These are phyloP conservation scores for Craniophora ligustri DNA, from an alignment of 2,888 invertebrate species.

Conservation along the genomic window DNA sequence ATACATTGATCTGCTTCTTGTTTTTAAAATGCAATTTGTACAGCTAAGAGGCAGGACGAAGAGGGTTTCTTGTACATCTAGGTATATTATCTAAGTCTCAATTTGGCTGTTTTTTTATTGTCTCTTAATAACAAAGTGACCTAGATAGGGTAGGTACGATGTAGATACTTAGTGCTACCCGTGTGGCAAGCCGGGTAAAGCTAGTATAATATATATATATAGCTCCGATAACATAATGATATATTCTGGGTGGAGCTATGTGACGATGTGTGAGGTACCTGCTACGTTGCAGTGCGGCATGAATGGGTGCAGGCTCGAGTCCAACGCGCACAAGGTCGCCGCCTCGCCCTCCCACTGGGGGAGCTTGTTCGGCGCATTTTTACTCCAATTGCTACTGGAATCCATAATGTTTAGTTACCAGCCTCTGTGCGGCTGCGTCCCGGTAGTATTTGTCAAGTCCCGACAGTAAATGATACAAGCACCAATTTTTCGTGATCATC, in stretches of 20 bases:
- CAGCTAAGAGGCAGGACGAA: constrained; percentile 9
- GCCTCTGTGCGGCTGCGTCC: constrained; percentile 42
- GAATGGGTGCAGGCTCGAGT: constrained; percentile 70
- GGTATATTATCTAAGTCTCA: no score
- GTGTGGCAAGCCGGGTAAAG: no score
- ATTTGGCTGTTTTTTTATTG: no score
- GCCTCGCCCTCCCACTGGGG: constrained; percentile 84
- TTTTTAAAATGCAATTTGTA: no score
- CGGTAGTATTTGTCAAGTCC: constrained; percentile 20
- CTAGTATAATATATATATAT: no score
- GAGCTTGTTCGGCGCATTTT: constrained; percentile 76
- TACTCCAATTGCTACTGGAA: constrained; percentile 87
- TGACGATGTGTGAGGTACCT: constrained; percentile 67
- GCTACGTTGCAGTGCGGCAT: constrained; percentile 69
- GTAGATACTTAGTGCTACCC: no score
- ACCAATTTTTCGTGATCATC: constrained; percentile 36
- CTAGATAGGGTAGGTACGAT: no score
- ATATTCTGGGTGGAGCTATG: constrained; percentile 9
- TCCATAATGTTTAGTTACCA: constrained; percentile 66
- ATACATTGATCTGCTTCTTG: constrained; percentile 24
- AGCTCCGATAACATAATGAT: no score
- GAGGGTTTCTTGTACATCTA: no score
- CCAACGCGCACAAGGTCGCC: constrained; percentile 77
- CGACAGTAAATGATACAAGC: constrained; percentile 50
- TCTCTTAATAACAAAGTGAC: no score